Evolutionary conservation across 2,113 vertebrate genomes (phyloP).

Genomic region (Illadopsis cleaveri): DNA sequence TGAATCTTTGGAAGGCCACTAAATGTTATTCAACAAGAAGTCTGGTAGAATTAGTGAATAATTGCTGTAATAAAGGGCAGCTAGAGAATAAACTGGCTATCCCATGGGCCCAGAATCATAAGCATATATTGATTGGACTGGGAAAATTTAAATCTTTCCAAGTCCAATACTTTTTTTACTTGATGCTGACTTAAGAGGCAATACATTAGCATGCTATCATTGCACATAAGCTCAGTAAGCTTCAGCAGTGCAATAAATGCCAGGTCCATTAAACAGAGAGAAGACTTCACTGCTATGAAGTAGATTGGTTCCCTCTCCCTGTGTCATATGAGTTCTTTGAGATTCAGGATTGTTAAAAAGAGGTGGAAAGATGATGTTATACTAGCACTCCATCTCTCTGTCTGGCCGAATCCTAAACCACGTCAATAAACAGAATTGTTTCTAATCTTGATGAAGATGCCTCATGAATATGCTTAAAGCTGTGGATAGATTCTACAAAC

Average conservation of each 20-base stretch:
- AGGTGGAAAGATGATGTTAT: neutral
- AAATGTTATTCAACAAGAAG: neutral
- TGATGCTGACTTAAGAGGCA: neutral
- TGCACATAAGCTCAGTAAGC: neutral
- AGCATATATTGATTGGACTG: neutral
- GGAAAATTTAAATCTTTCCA: neutral
- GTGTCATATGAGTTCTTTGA: neutral
- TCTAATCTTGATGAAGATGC: neutral
- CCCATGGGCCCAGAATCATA: neutral
- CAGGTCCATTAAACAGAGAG: neutral
- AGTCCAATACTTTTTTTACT: neutral
- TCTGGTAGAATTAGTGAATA: neutral
- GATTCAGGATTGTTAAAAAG: neutral
- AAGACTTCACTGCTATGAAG: neutral
- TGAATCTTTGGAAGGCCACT: neutral
- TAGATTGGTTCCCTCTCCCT: neutral
- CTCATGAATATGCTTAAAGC: neutral
- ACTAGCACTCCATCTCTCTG: neutral
- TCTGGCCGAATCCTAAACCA: neutral
- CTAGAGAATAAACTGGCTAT: neutral
- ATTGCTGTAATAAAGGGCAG: neutral
- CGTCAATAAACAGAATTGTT: neutral
- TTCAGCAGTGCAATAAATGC: neutral
- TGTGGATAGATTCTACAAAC: neutral
- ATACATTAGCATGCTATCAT: neutral